phyloP scores from a whole-genome alignment of 2,797 vertebrate species.

The Sciurus vulgaris region DNA sequence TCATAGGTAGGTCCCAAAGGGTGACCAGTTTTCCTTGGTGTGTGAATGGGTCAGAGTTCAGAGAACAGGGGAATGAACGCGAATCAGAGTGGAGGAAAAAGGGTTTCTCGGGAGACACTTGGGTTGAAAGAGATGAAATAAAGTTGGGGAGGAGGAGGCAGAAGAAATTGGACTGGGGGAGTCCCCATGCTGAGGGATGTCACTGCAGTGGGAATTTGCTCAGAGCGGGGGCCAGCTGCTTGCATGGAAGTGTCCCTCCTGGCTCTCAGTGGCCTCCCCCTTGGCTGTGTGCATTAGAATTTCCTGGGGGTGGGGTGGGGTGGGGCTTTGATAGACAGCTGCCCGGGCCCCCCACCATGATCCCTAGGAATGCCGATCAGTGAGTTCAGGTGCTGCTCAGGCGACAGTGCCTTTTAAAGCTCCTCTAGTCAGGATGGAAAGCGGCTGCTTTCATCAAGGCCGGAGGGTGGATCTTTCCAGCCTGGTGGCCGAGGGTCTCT shows the following conservation, averaged over 20 bases:
- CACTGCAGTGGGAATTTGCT: background rate
- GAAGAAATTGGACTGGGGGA: background rate
- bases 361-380: background rate
- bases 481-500: background rate
- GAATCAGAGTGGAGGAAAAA: background rate
- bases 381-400: background rate
- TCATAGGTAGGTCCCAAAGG: background rate
- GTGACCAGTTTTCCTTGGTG: background rate
- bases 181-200: background rate
- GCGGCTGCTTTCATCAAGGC: background rate
- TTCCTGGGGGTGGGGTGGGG: background rate
- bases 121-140: background rate
- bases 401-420: background rate
- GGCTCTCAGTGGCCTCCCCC: background rate
- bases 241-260: background rate
- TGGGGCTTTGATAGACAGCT: background rate
- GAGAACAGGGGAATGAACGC: background rate
- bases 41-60: background rate
- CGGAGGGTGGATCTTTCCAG: background rate
- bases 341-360: too few relatives aligned
- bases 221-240: background rate
- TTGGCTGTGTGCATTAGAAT: background rate
- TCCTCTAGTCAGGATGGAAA: background rate
- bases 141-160: background rate
- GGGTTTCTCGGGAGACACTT: background rate